These are phyloP conservation scores for Octonoba sinensis DNA, from an alignment of 2,888 invertebrate species.

Conservation along the genomic window DNA sequence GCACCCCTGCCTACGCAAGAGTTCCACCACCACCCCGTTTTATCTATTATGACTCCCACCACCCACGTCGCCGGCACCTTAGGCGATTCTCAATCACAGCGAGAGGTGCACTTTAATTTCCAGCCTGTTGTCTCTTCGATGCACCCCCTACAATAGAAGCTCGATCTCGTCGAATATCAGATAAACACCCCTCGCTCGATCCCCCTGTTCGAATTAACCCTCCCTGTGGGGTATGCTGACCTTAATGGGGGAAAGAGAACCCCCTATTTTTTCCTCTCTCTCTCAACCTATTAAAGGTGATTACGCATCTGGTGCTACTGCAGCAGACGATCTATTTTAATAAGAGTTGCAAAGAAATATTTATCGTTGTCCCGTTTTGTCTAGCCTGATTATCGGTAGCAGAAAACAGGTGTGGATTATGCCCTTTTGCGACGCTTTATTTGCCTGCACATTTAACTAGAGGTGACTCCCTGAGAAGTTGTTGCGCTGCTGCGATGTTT, in stretches of 20 bases:
- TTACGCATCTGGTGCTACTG: constrained; percentile 31
- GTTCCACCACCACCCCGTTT: too few species aligned
- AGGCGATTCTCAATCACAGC: constrained; percentile 39
- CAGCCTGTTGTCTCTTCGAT: constrained; percentile 17
- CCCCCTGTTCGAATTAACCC: constrained; percentile 42
- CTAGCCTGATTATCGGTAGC: constrained; percentile 15
- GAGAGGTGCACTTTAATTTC: constrained; percentile 10
- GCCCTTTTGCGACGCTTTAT: too few species aligned
- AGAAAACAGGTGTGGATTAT: constrained; percentile 32
- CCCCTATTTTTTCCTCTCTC: neutral
- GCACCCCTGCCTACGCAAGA: too few species aligned
- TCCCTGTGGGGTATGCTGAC: constrained; percentile 34
- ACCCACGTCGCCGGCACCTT: constrained; percentile 8
- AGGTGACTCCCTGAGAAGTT: too few species aligned
- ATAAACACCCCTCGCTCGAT: constrained; percentile 30
- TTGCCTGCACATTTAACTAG: too few species aligned
- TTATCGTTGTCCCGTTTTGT: constrained; percentile 43
- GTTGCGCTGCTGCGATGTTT: too few species aligned
- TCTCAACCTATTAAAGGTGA: constrained; percentile 16
- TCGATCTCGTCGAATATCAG: constrained; percentile 17
- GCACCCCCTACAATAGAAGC: neutral
- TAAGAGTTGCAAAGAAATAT: constrained; percentile 57
- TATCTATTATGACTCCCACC: constrained; percentile 6
- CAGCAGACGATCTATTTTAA: constrained; percentile 51
- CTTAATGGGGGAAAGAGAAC: neutral